Conservation (phyloP, 1,140 invertebrate genomes). For the Euglossa dilemma region DNA sequence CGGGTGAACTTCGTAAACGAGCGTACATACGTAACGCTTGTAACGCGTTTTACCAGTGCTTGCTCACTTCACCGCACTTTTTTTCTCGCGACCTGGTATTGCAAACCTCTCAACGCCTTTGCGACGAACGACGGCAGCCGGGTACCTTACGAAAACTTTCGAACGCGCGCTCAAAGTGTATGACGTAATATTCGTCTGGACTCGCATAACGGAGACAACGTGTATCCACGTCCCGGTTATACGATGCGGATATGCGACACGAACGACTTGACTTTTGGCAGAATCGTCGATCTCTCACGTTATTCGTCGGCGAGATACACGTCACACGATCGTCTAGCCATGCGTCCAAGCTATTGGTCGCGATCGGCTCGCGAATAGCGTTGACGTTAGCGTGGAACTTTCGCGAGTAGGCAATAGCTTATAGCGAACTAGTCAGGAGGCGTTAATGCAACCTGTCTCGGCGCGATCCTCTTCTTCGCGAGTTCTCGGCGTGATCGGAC, state of each 20-base stretch:
- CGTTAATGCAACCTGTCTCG: too few relatives aligned
- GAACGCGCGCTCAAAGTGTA: slow-evolving; percentile 56
- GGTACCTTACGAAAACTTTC: slow-evolving; percentile 65
- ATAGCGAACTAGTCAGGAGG: too few relatives aligned
- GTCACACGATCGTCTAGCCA: too few relatives aligned
- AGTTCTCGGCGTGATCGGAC: too few relatives aligned
- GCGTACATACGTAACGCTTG: slow-evolving; percentile 47
- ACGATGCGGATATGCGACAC: slow-evolving; percentile 49
- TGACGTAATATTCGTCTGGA: slow-evolving; percentile 65
- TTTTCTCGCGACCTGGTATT: neutral
- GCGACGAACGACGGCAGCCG: slow-evolving; percentile 10
- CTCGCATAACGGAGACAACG: slow-evolving; percentile 63
- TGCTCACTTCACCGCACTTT: neutral
- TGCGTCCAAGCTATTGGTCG: too few relatives aligned
- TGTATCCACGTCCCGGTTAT: slow-evolving; percentile 37
- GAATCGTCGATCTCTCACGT: too few relatives aligned
- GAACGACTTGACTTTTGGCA: neutral
- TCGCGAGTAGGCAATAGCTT: too few relatives aligned
- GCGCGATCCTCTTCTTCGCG: too few relatives aligned
- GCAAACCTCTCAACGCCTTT: slow-evolving; percentile 48
- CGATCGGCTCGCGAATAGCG: too few relatives aligned
- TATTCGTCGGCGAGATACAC: too few relatives aligned
- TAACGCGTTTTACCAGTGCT: slow-evolving; percentile 46
- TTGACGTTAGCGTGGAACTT: too few relatives aligned
- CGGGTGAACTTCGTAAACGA: slow-evolving; percentile 70